Conservation (phyloP, 2,113 vertebrate genomes). For the Semicossyphus pulcher region DNA sequence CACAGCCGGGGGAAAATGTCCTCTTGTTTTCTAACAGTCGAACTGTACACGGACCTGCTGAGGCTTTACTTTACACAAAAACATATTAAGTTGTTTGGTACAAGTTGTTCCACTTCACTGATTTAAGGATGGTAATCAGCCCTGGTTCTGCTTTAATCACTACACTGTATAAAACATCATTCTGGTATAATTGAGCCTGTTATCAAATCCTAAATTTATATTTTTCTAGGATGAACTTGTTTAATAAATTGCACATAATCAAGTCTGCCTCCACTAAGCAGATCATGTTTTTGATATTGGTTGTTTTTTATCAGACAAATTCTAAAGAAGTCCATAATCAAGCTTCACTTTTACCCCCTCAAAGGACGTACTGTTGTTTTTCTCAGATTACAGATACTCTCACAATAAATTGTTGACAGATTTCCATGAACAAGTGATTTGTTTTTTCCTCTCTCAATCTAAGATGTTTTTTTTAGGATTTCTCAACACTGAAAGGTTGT, state of each 20-base stretch:
- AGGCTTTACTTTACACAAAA: slow-evolving; percentile 51
- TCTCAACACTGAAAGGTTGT: neutral
- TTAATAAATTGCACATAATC: neutral
- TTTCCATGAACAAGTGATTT: neutral
- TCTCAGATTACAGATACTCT: neutral
- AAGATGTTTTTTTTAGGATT: neutral
- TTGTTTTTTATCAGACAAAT: no score
- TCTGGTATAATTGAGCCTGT: neutral
- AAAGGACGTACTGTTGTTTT: no score
- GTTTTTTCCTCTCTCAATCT: neutral
- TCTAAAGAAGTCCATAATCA: no score
- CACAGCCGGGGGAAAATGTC: slow-evolving; percentile 70
- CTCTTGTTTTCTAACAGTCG: slow-evolving; percentile 57
- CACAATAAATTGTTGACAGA: neutral
- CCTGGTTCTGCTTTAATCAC: neutral
- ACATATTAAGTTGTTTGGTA: slow-evolving; percentile 54
- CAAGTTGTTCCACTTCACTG: slow-evolving; percentile 47
- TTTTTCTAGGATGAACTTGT: neutral
- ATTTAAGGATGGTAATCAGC: slow-evolving; percentile 11
- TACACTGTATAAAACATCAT: neutral
- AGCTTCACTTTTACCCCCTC: no score
- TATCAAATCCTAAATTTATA: neutral
- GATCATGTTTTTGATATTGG: neutral
- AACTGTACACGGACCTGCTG: slow-evolving; percentile 37
- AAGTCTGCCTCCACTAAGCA: neutral